Conservation (phyloP, 2,888 invertebrate genomes). For the Sarcophaga caerulescens region DNA sequence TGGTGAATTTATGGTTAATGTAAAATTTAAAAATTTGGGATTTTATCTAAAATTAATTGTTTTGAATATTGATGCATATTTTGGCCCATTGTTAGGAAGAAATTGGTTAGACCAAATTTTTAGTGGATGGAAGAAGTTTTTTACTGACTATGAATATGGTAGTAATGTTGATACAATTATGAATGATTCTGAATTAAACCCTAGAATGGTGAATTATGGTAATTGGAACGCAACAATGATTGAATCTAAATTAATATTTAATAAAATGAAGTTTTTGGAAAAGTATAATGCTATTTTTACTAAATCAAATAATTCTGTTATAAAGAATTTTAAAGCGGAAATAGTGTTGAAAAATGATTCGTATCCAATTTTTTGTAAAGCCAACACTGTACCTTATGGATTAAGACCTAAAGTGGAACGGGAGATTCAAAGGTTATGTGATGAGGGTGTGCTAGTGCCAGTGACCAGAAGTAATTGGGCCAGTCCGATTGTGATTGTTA, state of each 20-base stretch:
- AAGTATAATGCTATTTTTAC: conserved; percentile 39
- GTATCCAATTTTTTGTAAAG: conserved; percentile 54
- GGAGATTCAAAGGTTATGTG: conserved; percentile 40
- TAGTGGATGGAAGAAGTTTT: conserved; percentile 41
- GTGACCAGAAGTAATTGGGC: conserved; percentile 71
- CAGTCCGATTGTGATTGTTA: conserved; percentile 73
- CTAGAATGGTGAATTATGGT: neutral
- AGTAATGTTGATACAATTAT: neutral
- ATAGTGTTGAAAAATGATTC: conserved; percentile 55
- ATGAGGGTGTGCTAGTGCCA: conserved; percentile 67
- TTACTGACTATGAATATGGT: conserved; percentile 41
- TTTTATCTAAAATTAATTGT: conserved; percentile 43
- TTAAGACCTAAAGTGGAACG: conserved; percentile 51
- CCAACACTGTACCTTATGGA: conserved; percentile 36
- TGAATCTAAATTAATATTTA: conserved; percentile 31
- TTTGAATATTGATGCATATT: conserved; percentile 41
- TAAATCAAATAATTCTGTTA: conserved; percentile 40
- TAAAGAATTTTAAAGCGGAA: conserved; percentile 47
- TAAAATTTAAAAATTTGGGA: neutral
- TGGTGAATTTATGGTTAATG: conserved; percentile 37
- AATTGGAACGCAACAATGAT: neutral
- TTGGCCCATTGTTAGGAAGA: conserved; percentile 41
- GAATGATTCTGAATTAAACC: conserved; percentile 16
- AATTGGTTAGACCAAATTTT: conserved; percentile 43
- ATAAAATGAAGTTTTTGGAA: conserved; percentile 51